These are phyloP conservation scores for Macroglossus sobrinus DNA, from an alignment of 2,113 vertebrate genomes.

Conservation along the genomic window DNA sequence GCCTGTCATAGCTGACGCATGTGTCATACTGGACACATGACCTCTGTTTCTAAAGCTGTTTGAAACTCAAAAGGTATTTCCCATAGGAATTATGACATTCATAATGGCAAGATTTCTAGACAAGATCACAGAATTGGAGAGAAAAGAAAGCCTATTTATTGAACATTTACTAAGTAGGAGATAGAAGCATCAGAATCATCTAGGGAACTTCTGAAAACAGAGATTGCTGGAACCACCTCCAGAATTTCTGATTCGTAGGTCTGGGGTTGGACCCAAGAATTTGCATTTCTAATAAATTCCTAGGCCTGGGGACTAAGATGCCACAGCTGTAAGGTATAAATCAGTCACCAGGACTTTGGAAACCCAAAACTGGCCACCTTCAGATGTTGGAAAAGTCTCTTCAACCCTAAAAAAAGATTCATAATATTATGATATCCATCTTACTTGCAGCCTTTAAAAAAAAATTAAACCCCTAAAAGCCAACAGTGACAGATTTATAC, in stretches of 20 bases:
- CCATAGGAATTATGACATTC: not conserved
- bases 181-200: not conserved
- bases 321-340: not conserved
- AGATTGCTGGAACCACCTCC: not conserved
- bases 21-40: not conserved
- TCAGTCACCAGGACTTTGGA: slow-evolving; percentile 9
- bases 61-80: slow-evolving; percentile 9
- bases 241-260: not conserved
- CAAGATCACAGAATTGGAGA: slow-evolving; percentile 12
- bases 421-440: not conserved
- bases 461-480: not conserved
- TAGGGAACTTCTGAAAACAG: not conserved
- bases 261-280: not conserved
- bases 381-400: not conserved
- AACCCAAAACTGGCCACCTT: not conserved
- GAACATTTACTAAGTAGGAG: slow-evolving; percentile 14
- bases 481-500: not conserved
- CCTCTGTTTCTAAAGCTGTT: not conserved
- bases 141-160: not conserved
- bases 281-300: slow-evolving; percentile 23
- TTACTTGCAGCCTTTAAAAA: not conserved
- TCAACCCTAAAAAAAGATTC: not conserved
- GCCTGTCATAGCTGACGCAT: not conserved
- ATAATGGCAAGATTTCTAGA: slow-evolving; percentile 13
- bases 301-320: not conserved